These are phyloP conservation scores for Steinernema feltiae DNA, from an alignment of 1,140 invertebrate species.

Conservation along the genomic window DNA sequence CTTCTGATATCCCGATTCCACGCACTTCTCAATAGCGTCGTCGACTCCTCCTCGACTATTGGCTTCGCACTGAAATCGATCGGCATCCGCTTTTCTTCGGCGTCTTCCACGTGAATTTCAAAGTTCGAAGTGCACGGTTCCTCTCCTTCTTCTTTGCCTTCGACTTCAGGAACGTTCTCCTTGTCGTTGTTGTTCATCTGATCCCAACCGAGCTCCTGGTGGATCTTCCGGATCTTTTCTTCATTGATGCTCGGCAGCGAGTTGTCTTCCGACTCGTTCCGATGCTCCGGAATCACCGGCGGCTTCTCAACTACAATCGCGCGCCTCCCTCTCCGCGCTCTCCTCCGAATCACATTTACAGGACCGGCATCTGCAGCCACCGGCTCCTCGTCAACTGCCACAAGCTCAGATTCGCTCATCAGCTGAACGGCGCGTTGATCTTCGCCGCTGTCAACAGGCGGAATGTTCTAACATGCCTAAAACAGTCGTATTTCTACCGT, in stretches of 20 bases:
- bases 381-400: neutral
- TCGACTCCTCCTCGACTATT: neutral
- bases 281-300: neutral
- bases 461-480: neutral
- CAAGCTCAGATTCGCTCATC: neutral
- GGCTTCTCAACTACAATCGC: neutral
- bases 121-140: neutral
- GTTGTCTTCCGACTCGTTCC: constrained; percentile 1
- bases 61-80: neutral
- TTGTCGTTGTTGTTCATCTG: neutral
- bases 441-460: neutral
- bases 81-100: neutral
- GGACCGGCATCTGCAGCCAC: neutral
- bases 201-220: neutral
- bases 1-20: neutral
- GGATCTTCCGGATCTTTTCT: neutral
- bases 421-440: neutral
- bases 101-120: neutral
- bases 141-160: too few species aligned
- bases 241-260: neutral
- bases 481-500: neutral
- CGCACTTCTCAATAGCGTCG: neutral
- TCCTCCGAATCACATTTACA: neutral
- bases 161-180: neutral
- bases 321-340: neutral